phyloP scores from a whole-genome alignment of 2,888 invertebrate species.

The Gryllus longicercus region DNA sequence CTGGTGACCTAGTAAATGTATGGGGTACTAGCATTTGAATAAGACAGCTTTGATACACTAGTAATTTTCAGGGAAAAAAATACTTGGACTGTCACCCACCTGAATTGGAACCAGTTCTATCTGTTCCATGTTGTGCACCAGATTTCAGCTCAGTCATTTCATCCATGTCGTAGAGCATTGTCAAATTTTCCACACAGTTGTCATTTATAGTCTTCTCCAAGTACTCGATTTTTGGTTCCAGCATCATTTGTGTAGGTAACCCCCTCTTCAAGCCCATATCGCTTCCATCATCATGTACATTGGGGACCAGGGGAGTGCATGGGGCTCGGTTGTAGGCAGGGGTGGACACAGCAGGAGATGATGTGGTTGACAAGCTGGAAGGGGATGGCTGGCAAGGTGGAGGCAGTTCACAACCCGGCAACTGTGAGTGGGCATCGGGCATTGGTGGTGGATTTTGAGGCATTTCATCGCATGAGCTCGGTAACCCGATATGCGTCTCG shows the following conservation, averaged over 20 bases:
- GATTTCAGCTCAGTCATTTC: neutral
- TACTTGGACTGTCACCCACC: neutral
- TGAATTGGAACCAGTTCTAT: neutral
- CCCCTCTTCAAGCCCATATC: neutral
- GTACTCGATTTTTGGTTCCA: conserved; percentile 1
- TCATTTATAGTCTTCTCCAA: conserved; percentile 17
- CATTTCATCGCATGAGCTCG: neutral
- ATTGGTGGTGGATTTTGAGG: neutral
- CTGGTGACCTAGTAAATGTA: too few species aligned
- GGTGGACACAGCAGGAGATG: neutral
- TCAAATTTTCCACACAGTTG: conserved; percentile 17
- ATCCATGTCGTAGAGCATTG: neutral
- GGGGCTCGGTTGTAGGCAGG: neutral
- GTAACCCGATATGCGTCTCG: neutral
- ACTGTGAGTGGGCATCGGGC: neutral
- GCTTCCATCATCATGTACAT: neutral
- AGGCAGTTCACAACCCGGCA: neutral
- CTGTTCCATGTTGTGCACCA: neutral
- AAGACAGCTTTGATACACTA: too few species aligned
- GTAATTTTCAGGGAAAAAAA: too few species aligned
- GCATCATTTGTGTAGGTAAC: neutral
- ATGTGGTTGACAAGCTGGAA: neutral
- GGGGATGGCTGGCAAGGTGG: neutral
- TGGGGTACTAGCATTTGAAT: too few species aligned
- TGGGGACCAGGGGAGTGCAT: neutral